Conservation (phyloP, 2,888 invertebrate species). For the Osedax fenrisi region DNA sequence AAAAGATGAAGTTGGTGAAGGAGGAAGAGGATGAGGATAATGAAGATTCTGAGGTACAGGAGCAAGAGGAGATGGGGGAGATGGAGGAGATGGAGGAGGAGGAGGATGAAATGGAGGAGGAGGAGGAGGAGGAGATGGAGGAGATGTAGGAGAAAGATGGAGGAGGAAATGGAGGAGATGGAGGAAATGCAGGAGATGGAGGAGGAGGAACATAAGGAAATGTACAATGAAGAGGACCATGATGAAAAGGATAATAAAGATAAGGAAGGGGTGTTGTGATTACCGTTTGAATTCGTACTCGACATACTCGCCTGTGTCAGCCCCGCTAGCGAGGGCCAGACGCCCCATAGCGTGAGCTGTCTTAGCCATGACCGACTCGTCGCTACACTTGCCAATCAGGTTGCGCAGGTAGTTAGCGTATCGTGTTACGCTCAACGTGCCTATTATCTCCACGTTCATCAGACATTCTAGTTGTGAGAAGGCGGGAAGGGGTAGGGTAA, state of each 20-base stretch:
- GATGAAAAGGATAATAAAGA: background rate
- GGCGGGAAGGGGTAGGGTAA: background rate
- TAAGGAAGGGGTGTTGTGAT: background rate
- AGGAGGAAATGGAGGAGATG: background rate
- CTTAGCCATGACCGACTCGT: slow-evolving; percentile 84
- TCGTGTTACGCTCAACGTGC: slow-evolving; percentile 54
- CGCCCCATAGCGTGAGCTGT: slow-evolving; percentile 88
- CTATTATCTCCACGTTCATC: background rate
- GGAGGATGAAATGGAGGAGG: too few species aligned
- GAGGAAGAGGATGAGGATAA: too few species aligned
- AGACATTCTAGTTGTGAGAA: background rate
- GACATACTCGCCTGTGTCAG: slow-evolving; percentile 89
- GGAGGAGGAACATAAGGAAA: background rate
- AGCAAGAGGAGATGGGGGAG: too few species aligned
- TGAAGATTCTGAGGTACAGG: too few species aligned
- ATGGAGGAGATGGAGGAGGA: too few species aligned
- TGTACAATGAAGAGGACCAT: background rate
- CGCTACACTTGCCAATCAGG: slow-evolving; percentile 68
- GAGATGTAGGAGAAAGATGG: background rate
- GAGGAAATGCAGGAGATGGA: background rate
- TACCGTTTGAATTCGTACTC: slow-evolving; percentile 82
- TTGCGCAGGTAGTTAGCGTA: slow-evolving; percentile 85
- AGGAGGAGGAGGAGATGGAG: background rate
- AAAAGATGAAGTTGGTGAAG: too few species aligned
- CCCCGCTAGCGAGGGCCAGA: slow-evolving; percentile 68